Conservation (phyloP, 2,113 vertebrate genomes). For the Camelus dromedarius region DNA sequence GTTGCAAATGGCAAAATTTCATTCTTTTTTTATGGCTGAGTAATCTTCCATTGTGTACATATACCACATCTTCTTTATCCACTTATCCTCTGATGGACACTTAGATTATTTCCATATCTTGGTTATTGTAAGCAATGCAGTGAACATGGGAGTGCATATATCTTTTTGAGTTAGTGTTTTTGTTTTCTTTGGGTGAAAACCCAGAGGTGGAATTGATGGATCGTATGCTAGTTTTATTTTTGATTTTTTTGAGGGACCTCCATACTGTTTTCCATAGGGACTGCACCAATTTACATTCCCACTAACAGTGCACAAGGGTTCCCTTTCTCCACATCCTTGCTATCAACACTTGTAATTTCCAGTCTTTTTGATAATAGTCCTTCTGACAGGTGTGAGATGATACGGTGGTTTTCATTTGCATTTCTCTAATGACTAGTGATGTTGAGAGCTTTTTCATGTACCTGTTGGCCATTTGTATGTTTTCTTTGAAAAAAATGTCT, state of each 20-base stretch:
- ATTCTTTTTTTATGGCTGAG: background rate
- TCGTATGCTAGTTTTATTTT: background rate
- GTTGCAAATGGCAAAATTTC: background rate
- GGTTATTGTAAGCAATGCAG: too few species aligned
- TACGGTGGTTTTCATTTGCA: background rate
- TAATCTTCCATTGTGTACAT: background rate
- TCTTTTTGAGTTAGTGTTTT: background rate
- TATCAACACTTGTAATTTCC: background rate
- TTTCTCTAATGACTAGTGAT: background rate
- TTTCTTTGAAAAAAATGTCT: background rate
- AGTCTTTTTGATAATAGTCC: background rate
- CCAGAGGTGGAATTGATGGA: background rate
- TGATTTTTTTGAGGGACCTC: too few species aligned
- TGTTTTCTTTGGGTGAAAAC: background rate
- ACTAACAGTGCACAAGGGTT: background rate
- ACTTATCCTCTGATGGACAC: too few species aligned
- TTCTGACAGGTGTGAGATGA: background rate
- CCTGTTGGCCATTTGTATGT: background rate
- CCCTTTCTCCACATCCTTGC: background rate
- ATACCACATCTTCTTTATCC: too few species aligned
- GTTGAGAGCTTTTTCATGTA: background rate
- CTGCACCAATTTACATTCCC: background rate
- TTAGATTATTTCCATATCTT: too few species aligned
- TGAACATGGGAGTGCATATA: too few species aligned
- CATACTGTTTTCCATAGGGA: background rate